Conservation (phyloP, 2,888 invertebrate species). For the Nemapogon koenigi region DNA sequence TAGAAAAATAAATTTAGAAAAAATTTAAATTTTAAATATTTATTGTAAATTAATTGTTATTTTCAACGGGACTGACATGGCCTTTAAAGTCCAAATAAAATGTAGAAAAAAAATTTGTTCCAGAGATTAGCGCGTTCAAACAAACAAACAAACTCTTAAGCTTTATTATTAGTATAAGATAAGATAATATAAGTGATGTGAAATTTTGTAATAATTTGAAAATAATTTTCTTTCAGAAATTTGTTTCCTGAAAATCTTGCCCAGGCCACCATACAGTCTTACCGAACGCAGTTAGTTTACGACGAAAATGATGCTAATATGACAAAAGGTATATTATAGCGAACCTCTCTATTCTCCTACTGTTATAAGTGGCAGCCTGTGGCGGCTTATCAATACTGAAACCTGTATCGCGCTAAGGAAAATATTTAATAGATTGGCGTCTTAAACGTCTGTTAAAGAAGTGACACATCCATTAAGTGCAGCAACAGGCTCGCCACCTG, state of each 20-base stretch:
- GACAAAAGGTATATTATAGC: slow-evolving; percentile 30
- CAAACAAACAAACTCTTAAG: not conserved
- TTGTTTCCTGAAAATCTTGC: slow-evolving; percentile 92
- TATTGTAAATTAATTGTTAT: too few species aligned
- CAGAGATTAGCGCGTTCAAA: not conserved
- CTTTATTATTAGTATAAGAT: not conserved
- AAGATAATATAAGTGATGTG: not conserved
- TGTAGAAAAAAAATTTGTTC: too few species aligned
- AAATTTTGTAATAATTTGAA: not conserved
- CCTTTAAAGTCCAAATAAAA: too few species aligned
- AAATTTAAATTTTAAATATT: too few species aligned
- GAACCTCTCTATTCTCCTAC: not conserved
- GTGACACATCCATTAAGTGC: too few species aligned
- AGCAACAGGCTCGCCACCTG: too few species aligned
- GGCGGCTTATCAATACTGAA: too few species aligned
- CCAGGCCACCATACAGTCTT: slow-evolving; percentile 82
- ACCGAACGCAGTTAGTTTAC: slow-evolving; percentile 40
- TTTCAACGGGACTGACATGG: too few species aligned
- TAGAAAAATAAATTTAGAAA: too few species aligned
- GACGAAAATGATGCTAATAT: slow-evolving; percentile 31
- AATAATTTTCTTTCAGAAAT: slow-evolving; percentile 69
- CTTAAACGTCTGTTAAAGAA: too few species aligned
- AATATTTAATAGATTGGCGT: too few species aligned
- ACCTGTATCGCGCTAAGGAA: too few species aligned
- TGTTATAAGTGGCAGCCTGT: not conserved